phyloP scores from a whole-genome alignment of 2,888 invertebrate genomes.

The Hypomecis atomaria region DNA sequence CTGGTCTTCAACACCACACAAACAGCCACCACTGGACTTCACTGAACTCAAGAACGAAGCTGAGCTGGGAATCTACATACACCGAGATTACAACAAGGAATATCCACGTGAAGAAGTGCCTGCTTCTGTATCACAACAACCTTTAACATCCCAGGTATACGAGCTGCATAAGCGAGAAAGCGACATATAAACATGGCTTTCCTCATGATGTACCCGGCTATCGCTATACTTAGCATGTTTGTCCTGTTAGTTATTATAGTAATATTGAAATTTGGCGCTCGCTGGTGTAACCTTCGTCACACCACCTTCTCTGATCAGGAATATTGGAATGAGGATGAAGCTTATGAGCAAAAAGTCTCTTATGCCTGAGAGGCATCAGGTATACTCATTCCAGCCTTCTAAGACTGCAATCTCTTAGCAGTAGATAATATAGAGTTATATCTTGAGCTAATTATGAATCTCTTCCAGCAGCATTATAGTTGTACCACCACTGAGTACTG shows the following conservation, averaged over 20 bases:
- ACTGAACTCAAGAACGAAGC: conserved; percentile 87
- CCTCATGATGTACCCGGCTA: conserved; percentile 91
- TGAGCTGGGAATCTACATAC: conserved; percentile 63
- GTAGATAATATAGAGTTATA: no score
- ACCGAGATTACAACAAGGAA: conserved; percentile 60
- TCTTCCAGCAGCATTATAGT: no score
- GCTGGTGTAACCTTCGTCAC: conserved; percentile 89
- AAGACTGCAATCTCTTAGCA: not conserved
- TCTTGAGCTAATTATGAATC: no score
- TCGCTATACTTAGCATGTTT: conserved; percentile 89
- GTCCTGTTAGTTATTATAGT: conserved; percentile 90
- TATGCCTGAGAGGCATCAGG: conserved; percentile 68
- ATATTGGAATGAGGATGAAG: conserved; percentile 87
- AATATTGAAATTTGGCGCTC: conserved; percentile 90
- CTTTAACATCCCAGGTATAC: conserved; percentile 77
- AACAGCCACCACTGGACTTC: conserved; percentile 92
- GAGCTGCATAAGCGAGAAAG: conserved; percentile 92
- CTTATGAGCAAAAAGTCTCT: conserved; percentile 87
- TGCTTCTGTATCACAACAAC: conserved; percentile 70
- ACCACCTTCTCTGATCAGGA: conserved; percentile 86
- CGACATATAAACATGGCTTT: conserved; percentile 91
- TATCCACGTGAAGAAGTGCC: conserved; percentile 58
- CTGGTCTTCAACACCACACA: conserved; percentile 93
- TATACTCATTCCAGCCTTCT: not conserved
- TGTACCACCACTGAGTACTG: no score